Conservation (phyloP, 2,113 vertebrate genomes). For the Trochalopteron elliotii region DNA sequence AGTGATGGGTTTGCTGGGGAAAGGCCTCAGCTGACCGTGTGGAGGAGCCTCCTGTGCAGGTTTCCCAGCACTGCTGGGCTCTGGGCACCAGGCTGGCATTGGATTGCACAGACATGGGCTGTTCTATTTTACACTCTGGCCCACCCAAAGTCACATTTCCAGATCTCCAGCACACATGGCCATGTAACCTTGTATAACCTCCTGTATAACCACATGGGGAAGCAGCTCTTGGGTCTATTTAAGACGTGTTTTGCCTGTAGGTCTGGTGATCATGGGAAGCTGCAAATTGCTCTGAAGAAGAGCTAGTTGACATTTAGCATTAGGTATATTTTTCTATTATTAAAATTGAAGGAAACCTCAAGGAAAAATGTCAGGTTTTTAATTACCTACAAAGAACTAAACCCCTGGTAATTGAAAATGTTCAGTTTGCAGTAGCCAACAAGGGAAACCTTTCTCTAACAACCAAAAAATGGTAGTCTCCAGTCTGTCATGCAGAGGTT, state of each 20-base stretch:
- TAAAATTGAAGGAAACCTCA: not conserved
- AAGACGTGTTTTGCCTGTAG: not conserved
- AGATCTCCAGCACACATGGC: not conserved
- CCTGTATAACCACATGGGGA: not conserved
- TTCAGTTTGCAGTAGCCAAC: not conserved
- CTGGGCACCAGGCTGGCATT: fast-evolving
- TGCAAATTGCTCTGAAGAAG: not conserved
- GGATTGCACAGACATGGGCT: fast-evolving
- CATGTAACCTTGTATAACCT: not conserved
- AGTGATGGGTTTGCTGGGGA: slow-evolving; percentile 1
- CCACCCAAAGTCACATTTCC: not conserved
- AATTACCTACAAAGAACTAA: slow-evolving; percentile 13
- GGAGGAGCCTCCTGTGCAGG: not conserved
- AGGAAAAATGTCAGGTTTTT: not conserved
- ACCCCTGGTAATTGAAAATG: not conserved
- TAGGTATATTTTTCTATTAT: not conserved
- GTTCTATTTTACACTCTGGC: not conserved
- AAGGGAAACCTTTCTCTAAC: not conserved
- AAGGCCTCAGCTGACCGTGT: not conserved
- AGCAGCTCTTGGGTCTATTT: not conserved
- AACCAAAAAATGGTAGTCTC: not conserved
- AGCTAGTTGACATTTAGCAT: not conserved
- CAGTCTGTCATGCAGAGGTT: not conserved
- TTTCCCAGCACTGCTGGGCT: not conserved
- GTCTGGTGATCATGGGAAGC: not conserved